A percentile compares a stretch with the other conserved stretches of the same genome.
phyloP scores from a whole-genome alignment of 2,797 vertebrate genomes.

The Rhincodon typus region DNA sequence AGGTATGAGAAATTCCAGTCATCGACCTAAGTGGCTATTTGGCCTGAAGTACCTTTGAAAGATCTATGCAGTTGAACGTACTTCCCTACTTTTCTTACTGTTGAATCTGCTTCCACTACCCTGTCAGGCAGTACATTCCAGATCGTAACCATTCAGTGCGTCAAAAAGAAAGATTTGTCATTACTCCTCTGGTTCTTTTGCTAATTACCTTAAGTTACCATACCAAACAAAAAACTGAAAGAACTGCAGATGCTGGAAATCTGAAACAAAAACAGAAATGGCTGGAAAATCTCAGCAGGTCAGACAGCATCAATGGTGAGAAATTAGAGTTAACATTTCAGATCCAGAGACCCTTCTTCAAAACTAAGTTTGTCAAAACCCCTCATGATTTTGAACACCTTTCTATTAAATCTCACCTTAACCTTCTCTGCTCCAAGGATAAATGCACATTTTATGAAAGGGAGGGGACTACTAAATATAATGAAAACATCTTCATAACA shows the following conservation, averaged over 20 bases:
- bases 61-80: background rate
- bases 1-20: background rate
- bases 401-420: background rate
- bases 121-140: background rate
- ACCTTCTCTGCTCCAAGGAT: background rate
- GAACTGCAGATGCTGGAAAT: too few relatives aligned
- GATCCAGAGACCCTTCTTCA: too few relatives aligned
- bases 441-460: background rate
- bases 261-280: too few relatives aligned
- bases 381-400: background rate
- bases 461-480: background rate
- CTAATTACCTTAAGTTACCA: background rate
- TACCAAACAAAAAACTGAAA: too few relatives aligned
- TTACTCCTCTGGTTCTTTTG: background rate
- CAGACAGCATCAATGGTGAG: too few relatives aligned
- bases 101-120: background rate
- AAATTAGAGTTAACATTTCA: too few relatives aligned
- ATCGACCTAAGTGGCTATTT: background rate
- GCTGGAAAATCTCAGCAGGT: too few relatives aligned
- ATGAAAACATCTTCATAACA: background rate
- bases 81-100: background rate
- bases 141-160: background rate
- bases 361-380: background rate
- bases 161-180: background rate
- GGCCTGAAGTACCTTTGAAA: background rate